A percentile compares a stretch with the other conserved stretches of the same genome.
Evolutionary conservation across 2,113 vertebrate genomes (phyloP).

Genomic region (Semnopithecus entellus): DNA sequence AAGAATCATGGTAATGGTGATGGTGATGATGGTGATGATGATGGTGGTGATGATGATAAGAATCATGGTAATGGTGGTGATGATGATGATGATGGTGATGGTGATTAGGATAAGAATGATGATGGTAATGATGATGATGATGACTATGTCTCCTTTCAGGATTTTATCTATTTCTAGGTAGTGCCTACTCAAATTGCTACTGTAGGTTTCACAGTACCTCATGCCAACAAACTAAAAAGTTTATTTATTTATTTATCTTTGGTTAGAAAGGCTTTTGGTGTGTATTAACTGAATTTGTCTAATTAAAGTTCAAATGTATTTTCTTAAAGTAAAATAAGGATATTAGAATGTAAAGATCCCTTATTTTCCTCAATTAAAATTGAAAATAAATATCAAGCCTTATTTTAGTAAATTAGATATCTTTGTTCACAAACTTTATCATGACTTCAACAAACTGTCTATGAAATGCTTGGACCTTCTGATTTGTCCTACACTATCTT

Average conservation of each 20-base stretch:
- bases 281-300: neutral
- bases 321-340: neutral
- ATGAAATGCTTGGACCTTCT: too few relatives aligned
- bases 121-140: neutral
- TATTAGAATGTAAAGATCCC: neutral
- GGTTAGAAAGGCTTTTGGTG: neutral
- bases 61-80: neutral
- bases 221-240: neutral
- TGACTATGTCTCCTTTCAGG: neutral
- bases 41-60: neutral
- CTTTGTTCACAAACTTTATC: too few relatives aligned
- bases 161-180: neutral
- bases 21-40: rapidly evolving
- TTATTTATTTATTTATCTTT: neutral
- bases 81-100: neutral
- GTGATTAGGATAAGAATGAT: neutral
- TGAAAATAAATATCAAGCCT: neutral
- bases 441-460: too few relatives aligned
- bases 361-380: neutral
- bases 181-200: neutral
- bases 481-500: too few relatives aligned
- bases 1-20: neutral
- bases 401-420: neutral
- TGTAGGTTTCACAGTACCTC: neutral
- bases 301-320: neutral